Evolutionary conservation across 2,888 invertebrate species (phyloP), one percentile per base, ranked within the genome.

Genomic region (Tachystola acroxantha): DNA sequence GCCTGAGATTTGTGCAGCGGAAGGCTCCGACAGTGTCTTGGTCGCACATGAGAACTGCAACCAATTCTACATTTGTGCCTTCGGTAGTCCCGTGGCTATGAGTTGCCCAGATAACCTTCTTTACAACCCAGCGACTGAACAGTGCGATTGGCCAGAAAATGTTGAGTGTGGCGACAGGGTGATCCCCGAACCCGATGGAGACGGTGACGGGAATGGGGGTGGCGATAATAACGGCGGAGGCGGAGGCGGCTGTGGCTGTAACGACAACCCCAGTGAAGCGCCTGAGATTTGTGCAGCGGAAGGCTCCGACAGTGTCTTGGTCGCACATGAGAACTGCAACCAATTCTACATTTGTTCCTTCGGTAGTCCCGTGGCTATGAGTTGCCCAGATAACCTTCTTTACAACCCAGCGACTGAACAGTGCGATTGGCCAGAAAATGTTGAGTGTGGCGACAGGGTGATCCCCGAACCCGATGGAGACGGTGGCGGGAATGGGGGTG

Each of bases 11-110:
- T 73, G 72, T 29, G 60, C 56, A 3, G 45, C 40, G 14, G 39
- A 45, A 0, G 53, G 44, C 1, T 63, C 66, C 2, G 53, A 59
- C 5, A 61, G 66, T 5, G 33, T 48, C 2, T 41, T 65, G 1
- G 46, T 70, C 1, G 65, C 64, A 10, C 61, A 69, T 24, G 60
- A 67, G 40, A 55, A 60, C 33, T 71, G 71, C 39, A 61, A 64
- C 32, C 48, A 64, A 35, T 72, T 63, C 46, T 71, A 68, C 40
- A 48, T 52, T 10, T 71, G 71, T 7, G 37, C 31, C 6, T 12
- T 48, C 2, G 65, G 70, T 1, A 32, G 12, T 7, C 63, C 68
- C 0, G 51, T 68, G 0, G 43, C 46, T 0, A n/a, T 53, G 0
- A 33, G 28, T 6, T 72, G 72, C 33, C 40, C 41, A 4, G 24